Percentiles rank a stretch among this genome's conserved stretches.
These are phyloP conservation scores for Tamias sibiricus DNA, from an alignment of 2,113 vertebrate species.

Conservation along the genomic window DNA sequence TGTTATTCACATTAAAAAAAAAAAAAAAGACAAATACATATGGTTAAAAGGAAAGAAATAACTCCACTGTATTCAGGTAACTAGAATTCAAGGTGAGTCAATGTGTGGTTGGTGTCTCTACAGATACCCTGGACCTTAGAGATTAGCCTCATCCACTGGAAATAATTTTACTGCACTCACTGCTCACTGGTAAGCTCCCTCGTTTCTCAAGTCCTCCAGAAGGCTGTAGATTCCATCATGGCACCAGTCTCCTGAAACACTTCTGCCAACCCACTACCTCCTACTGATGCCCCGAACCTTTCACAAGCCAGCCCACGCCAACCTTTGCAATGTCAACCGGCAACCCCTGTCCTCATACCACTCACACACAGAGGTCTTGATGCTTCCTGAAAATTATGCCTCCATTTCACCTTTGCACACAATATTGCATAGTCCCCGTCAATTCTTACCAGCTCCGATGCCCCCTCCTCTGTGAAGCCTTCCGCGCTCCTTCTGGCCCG, in stretches of 20 bases:
- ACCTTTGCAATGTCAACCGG: background rate
- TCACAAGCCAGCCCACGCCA: background rate
- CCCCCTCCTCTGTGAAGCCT: background rate
- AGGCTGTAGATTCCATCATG: background rate
- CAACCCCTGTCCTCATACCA: background rate
- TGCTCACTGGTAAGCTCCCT: background rate
- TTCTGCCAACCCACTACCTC: background rate
- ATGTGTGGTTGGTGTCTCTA: too few relatives aligned
- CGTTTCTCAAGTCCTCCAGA: conserved; percentile 24
- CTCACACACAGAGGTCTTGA: background rate
- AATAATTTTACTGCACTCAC: background rate
- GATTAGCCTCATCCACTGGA: background rate
- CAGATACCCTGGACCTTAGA: background rate
- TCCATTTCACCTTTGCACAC: background rate
- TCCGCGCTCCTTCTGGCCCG: background rate
- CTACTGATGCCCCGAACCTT: background rate
- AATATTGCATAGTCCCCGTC: background rate
- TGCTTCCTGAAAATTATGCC: background rate
- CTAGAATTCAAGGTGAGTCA: background rate
- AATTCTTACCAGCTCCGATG: background rate
- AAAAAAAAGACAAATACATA: background rate
- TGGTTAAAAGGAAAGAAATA: background rate
- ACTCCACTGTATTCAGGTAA: background rate
- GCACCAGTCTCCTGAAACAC: background rate
- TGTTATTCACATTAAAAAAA: background rate